Evolutionary conservation across 1,140 invertebrate species (phyloP).

Genomic region (Eciton burchellii): DNA sequence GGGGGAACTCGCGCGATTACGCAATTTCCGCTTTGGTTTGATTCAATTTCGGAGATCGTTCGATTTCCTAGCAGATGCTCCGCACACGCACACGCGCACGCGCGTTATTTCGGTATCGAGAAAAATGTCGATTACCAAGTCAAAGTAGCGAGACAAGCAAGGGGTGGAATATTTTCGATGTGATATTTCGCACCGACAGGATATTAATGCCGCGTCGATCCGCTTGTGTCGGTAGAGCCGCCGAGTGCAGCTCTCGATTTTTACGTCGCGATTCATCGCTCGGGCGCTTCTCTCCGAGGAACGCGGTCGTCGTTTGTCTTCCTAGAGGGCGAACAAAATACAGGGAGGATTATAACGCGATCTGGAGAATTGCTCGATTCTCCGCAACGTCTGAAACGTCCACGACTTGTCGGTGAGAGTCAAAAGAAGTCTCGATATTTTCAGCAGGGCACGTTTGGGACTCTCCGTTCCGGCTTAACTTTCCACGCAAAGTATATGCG

Average conservation of each 20-base stretch:
- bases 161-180: slow-evolving; percentile 7
- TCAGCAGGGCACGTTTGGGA: too few species aligned
- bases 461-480: too few species aligned
- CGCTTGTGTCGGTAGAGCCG: neutral
- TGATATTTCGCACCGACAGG: neutral
- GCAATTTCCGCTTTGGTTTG: slow-evolving; percentile 81
- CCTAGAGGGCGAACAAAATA: too few species aligned
- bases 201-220: neutral
- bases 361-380: too few species aligned
- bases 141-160: slow-evolving; percentile 26
- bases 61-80: slow-evolving; percentile 73
- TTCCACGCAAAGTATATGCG: slow-evolving; percentile 28
- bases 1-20: slow-evolving; percentile 75
- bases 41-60: slow-evolving; percentile 79
- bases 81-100: neutral
- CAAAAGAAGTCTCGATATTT: too few species aligned
- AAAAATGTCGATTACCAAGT: slow-evolving; percentile 14
- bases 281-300: too few species aligned
- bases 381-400: too few species aligned
- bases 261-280: neutral
- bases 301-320: too few species aligned
- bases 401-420: too few species aligned
- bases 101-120: slow-evolving; percentile 25
- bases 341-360: too few species aligned
- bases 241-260: neutral